phyloP scores from a whole-genome alignment of 2,113 vertebrate species.

The Laterallus jamaicensis region DNA sequence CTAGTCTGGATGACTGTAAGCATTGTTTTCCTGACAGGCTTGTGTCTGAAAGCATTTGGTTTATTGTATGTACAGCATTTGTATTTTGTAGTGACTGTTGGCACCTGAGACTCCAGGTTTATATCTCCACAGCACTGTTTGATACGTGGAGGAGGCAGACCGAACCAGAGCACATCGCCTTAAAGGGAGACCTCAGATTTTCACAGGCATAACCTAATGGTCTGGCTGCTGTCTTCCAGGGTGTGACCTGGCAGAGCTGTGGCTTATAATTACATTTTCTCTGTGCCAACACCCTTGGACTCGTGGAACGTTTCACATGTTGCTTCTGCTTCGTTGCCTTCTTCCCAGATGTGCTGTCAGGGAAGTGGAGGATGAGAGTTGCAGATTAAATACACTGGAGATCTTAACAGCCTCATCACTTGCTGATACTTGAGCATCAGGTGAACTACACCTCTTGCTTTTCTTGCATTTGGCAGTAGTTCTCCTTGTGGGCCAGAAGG shows the following conservation, averaged over 20 bases:
- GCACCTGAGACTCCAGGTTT: background rate
- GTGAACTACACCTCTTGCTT: background rate
- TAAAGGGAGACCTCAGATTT: background rate
- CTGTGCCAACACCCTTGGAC: background rate
- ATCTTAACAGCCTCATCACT: background rate
- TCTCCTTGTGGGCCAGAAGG: background rate
- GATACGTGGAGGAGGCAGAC: background rate
- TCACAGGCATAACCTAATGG: background rate
- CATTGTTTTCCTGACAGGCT: background rate
- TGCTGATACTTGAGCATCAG: background rate
- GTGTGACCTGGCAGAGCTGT: background rate
- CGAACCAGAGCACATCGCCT: background rate
- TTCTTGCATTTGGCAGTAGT: background rate
- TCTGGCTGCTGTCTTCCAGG: background rate
- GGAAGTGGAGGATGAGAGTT: background rate
- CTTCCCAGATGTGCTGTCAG: background rate
- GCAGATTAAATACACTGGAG: background rate
- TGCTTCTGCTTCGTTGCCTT: background rate
- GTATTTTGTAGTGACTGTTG: background rate
- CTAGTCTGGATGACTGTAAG: background rate
- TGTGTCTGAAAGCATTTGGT: background rate
- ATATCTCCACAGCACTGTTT: background rate
- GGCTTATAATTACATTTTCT: background rate
- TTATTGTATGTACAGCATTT: background rate
- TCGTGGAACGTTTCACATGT: background rate